Evolutionary conservation across 2,113 vertebrate genomes (phyloP).

Genomic region (Pomatostomus ruficeps): DNA sequence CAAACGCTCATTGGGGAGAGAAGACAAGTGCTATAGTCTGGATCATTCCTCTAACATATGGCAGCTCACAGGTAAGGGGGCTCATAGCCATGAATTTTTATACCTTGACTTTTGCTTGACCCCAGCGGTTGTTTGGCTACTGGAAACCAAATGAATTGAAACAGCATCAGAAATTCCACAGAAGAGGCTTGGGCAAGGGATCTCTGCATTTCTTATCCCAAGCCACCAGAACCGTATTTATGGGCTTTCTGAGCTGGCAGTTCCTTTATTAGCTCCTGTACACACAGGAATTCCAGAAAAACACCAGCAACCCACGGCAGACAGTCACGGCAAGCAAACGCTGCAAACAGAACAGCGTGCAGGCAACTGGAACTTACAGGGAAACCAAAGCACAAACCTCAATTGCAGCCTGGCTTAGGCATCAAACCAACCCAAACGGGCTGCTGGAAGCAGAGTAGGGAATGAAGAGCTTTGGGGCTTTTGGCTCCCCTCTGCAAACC

Average conservation of each 20-base stretch:
- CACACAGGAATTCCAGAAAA: constrained; percentile 40
- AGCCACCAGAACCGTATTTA: background rate
- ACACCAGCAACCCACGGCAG: background rate
- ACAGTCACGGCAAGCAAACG: background rate
- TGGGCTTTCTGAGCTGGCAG: background rate
- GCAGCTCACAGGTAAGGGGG: background rate
- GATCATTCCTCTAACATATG: background rate
- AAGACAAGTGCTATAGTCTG: background rate
- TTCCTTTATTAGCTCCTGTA: constrained; percentile 24
- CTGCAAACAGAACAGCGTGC: background rate
- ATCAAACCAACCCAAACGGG: constrained; percentile 37
- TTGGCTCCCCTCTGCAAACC: constrained; percentile 26
- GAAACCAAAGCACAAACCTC: constrained; percentile 33
- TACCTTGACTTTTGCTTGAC: constrained; percentile 48
- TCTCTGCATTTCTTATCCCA: background rate
- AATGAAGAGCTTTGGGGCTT: background rate
- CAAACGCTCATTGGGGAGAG: background rate
- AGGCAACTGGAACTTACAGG: background rate
- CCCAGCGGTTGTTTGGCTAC: background rate
- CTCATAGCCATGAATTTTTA: background rate
- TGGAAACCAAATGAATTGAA: constrained; percentile 9
- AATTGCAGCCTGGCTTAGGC: constrained; percentile 16
- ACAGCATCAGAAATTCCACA: background rate
- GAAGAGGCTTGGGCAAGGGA: background rate
- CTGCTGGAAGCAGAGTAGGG: background rate